Percentiles rank a stretch among this genome's conserved stretches.
Conservation (phyloP, 1,140 invertebrate genomes). For the Eriocheir sinensis region DNA sequence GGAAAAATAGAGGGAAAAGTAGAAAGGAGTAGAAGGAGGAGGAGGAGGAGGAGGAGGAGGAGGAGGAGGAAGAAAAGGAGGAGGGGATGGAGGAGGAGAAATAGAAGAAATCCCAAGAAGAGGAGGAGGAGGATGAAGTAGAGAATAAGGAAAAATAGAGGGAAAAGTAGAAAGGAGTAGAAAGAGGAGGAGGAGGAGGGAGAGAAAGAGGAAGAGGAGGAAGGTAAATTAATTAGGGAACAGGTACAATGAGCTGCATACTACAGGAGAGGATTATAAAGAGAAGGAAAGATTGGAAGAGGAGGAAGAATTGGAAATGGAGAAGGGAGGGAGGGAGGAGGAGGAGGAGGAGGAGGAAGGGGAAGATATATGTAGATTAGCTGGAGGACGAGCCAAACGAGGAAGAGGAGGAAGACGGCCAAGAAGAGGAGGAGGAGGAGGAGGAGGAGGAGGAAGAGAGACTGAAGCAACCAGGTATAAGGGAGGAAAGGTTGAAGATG, state of each 20-base stretch:
- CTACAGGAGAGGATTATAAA: background rate
- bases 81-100: background rate
- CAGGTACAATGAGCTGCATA: background rate
- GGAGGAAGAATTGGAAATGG: background rate
- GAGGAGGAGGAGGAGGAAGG: background rate
- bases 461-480: too few relatives aligned
- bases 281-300: background rate
- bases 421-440: background rate
- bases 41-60: too few relatives aligned
- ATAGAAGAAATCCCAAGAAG: too few relatives aligned
- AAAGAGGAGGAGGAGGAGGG: conserved; percentile 2
- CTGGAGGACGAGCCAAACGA: background rate
- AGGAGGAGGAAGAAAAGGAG: background rate
- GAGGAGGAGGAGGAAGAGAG: background rate
- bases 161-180: background rate
- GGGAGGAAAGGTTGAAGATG: too few relatives aligned
- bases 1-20: background rate
- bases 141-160: background rate
- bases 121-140: background rate
- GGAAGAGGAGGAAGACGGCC: background rate
- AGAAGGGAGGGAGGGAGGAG: background rate
- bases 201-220: background rate
- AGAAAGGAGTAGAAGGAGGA: background rate
- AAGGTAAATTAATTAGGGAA: background rate
- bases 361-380: conserved; percentile 16